Conservation (phyloP, 2,113 vertebrate genomes). For the Halichoeres trimaculatus region DNA sequence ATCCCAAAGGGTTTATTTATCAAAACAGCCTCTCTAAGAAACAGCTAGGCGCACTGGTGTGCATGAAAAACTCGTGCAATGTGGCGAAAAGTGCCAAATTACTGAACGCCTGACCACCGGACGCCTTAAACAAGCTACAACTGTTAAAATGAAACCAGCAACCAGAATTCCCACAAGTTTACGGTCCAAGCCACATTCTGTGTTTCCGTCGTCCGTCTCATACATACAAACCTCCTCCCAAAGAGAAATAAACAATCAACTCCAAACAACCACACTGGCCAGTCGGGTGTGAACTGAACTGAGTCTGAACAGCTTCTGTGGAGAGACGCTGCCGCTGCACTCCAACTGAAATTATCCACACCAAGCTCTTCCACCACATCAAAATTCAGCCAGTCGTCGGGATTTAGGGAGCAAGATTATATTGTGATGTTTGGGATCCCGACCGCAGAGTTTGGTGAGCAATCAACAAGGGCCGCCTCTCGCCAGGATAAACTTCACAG, state of each 20-base stretch:
- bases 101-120: slow-evolving; percentile 52
- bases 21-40: slow-evolving; percentile 57
- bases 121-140: slow-evolving; percentile 47
- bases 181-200: slow-evolving; percentile 32
- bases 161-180: slow-evolving; percentile 45
- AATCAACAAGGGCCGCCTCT: slow-evolving; percentile 57
- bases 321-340: slow-evolving; percentile 41
- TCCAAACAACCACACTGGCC: slow-evolving; percentile 50
- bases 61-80: slow-evolving; percentile 40
- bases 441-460: slow-evolving; percentile 61
- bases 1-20: slow-evolving; percentile 55
- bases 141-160: slow-evolving; percentile 48
- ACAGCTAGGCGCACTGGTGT: slow-evolving; percentile 23
- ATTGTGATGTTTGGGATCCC: slow-evolving; percentile 61
- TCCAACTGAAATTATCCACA: slow-evolving; percentile 57
- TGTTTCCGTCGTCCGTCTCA: slow-evolving; percentile 35
- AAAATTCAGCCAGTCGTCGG: slow-evolving; percentile 29
- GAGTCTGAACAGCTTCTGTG: slow-evolving; percentile 59
- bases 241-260: slow-evolving; percentile 66
- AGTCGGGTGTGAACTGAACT: slow-evolving; percentile 55
- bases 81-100: slow-evolving; percentile 51
- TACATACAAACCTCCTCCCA: slow-evolving; percentile 26
- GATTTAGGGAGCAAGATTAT: slow-evolving; percentile 45
- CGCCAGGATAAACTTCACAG: slow-evolving; percentile 70
- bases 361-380: slow-evolving; percentile 42